Base-by-base conservation (phyloP, 2,888 invertebrate species). In the Psylliodes chrysocephalus region DNA sequence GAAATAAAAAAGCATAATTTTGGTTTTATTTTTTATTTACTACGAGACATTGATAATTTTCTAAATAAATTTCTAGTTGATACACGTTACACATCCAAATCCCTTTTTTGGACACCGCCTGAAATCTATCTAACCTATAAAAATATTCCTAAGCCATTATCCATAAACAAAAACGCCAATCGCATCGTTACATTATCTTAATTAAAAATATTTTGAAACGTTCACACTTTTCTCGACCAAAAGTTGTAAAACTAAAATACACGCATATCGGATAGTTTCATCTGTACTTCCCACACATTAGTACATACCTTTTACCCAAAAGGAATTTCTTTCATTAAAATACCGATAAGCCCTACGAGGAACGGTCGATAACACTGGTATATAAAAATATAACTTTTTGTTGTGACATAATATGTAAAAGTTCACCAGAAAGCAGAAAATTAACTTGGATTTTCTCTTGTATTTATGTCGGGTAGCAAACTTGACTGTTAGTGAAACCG, bases 261-360 rank as follows among this genome's bases (percentile, higher is more conserved):
- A 33, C 2, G 2, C 6, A 33, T 33, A 33, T 33, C 33, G 8
- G 10, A n/a, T 33, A 2, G n/a, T 2, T 33, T 10, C n/a, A 10
- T 7, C 10, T 10, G n/a, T 2, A 10, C 33, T 33, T 33, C 33
- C 33, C 33, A 33, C 33, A 33, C 33, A 33, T 8, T 33, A 2
- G 22, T 22, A n/a, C n/a, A n/a, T n/a, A n/a, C n/a, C n/a, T n/a
- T n/a, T n/a, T n/a, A 22, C 22, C 22, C 6, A 22, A 42, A 42
- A 12, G 17, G 14, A n/a, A n/a, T 42, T 42, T 42, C 42, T 42
- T 6, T 15, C 42, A 38, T 38, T 38, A 38, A 38, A 38, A 38
- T 14, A 38, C 38, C 22, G 22, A 22, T 22, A n/a, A n/a, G n/a
- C n/a, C n/a, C n/a, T n/a, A n/a, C n/a, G n/a, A n/a, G n/a, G n/a